Evolutionary conservation across 2,888 invertebrate genomes (phyloP).

Genomic region (Hesperia comma): DNA sequence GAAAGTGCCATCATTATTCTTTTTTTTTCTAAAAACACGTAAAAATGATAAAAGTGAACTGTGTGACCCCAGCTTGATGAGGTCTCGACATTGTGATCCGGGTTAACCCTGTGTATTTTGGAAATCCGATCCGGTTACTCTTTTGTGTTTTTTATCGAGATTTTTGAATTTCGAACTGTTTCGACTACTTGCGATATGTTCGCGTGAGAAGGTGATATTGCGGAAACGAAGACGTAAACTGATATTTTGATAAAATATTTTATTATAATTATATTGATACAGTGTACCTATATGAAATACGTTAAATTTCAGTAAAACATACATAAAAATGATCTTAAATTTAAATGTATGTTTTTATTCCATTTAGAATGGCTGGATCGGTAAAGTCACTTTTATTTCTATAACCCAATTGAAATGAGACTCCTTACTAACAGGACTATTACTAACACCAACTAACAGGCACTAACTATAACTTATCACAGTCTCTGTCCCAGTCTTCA

Average conservation of each 20-base stretch:
- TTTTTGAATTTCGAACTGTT: constrained; percentile 12
- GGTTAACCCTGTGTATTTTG: constrained; percentile 73
- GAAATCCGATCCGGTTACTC: constrained; percentile 75
- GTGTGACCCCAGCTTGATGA: constrained; percentile 78
- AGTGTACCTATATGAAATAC: too few relatives aligned
- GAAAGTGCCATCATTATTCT: constrained; percentile 65
- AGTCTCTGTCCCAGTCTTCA: too few relatives aligned
- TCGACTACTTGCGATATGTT: constrained; percentile 39
- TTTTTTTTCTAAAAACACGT: constrained; percentile 46
- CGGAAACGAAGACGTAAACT: neutral
- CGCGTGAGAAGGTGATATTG: constrained; percentile 60
- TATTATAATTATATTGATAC: too few relatives aligned
- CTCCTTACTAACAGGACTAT: too few relatives aligned
- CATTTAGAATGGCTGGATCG: too few relatives aligned
- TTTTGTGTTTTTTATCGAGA: constrained; percentile 44
- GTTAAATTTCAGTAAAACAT: too few relatives aligned
- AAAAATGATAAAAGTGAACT: constrained; percentile 58
- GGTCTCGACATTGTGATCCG: constrained; percentile 77
- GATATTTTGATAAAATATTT: neutral
- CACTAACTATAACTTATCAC: too few relatives aligned
- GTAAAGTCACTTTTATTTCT: too few relatives aligned
- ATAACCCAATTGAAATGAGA: too few relatives aligned
- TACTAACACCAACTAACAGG: too few relatives aligned
- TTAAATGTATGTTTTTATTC: too few relatives aligned
- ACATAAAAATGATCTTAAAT: too few relatives aligned